phyloP scores from a whole-genome alignment of 2,797 vertebrate genomes.

The Euthynnus affinis region DNA sequence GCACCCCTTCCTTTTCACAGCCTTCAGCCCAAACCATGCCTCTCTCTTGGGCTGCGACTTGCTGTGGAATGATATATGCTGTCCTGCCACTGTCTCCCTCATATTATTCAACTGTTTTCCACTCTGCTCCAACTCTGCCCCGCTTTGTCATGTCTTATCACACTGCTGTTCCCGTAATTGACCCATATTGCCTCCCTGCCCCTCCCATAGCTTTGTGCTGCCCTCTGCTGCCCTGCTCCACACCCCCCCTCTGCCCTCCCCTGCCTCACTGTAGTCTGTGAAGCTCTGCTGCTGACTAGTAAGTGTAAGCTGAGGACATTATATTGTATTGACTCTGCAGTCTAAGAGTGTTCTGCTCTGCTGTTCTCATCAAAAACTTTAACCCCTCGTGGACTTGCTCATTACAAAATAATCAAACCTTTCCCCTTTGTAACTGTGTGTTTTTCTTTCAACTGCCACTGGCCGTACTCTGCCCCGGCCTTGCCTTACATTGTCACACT shows the following conservation, averaged over 20 bases:
- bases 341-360: slow-evolving; percentile 12
- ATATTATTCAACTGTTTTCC: slow-evolving; percentile 91
- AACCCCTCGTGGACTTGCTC: slow-evolving; percentile 4
- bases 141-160: slow-evolving; percentile 87
- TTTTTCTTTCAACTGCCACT: background rate
- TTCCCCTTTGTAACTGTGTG: background rate
- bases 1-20: slow-evolving; percentile 6
- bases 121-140: slow-evolving; percentile 91
- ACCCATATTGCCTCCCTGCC: slow-evolving; percentile 61
- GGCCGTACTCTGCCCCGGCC: background rate
- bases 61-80: slow-evolving; percentile 35
- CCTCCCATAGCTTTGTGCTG: slow-evolving; percentile 59
- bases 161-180: slow-evolving; percentile 60
- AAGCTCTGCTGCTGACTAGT: slow-evolving; percentile 37
- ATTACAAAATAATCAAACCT: background rate
- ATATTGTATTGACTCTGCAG: slow-evolving; percentile 19
- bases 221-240: slow-evolving; percentile 60
- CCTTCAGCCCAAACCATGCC: slow-evolving; percentile 31
- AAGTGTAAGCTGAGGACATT: slow-evolving; percentile 34
- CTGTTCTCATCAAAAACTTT: slow-evolving; percentile 24
- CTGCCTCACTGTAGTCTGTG: slow-evolving; percentile 10
- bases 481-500: background rate
- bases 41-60: slow-evolving; percentile 21
- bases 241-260: slow-evolving; percentile 25
- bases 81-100: slow-evolving; percentile 42